A percentile compares a stretch with the other conserved stretches of the same genome.
Conservation (phyloP, 2,888 invertebrate genomes). For the Amitus sp. region DNA sequence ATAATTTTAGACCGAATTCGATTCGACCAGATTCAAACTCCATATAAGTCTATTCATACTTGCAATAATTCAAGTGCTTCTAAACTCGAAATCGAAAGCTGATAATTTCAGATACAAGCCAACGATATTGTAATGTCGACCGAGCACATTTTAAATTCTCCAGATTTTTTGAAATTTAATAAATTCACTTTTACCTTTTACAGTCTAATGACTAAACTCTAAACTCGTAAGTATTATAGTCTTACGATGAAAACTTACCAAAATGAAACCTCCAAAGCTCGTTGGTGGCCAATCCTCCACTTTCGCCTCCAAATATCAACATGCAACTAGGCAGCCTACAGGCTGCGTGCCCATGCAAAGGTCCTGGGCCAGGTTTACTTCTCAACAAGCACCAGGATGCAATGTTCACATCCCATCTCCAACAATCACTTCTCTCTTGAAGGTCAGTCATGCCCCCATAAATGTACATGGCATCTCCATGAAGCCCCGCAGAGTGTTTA, state of each 20-base stretch:
- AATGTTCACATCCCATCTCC: slow-evolving; percentile 77
- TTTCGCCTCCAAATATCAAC: slow-evolving; percentile 84
- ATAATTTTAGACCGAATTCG: no score
- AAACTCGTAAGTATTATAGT: no score
- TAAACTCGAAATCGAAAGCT: no score
- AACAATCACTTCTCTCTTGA: slow-evolving; percentile 77
- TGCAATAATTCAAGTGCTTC: no score
- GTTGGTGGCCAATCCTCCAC: slow-evolving; percentile 75
- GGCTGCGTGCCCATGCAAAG: slow-evolving; percentile 82
- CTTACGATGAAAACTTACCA: slow-evolving; percentile 66
- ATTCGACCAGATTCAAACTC: no score
- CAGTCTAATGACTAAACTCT: no score
- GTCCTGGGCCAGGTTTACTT: slow-evolving; percentile 74
- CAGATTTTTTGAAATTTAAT: no score
- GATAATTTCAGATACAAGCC: no score
- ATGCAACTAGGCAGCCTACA: slow-evolving; percentile 80
- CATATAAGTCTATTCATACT: no score
- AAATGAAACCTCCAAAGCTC: slow-evolving; percentile 88
- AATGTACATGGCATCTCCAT: slow-evolving; percentile 83
- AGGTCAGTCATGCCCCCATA: slow-evolving; percentile 91
- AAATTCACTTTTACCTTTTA: no score
- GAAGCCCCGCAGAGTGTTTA: slow-evolving; percentile 85
- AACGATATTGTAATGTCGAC: no score
- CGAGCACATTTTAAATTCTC: no score
- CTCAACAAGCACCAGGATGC: slow-evolving; percentile 76